Percentiles rank a stretch among this genome's conserved stretches.
Evolutionary conservation across 2,797 vertebrate genomes (phyloP).

Genomic region (Petrocephalus schoutedeni): DNA sequence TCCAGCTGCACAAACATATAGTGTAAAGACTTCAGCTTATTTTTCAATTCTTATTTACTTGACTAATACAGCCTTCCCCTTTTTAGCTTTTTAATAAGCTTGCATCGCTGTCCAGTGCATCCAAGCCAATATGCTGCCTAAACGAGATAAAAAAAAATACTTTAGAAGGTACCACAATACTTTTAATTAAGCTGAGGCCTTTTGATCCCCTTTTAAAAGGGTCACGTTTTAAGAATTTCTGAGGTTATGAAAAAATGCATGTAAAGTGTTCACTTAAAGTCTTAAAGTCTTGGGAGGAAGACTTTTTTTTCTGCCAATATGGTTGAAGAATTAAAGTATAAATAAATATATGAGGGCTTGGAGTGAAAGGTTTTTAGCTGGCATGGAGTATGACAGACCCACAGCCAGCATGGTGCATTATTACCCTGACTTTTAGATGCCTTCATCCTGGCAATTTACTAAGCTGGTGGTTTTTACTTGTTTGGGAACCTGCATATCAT

Average conservation of each 20-base stretch:
- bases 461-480: neutral
- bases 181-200: neutral
- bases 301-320: neutral
- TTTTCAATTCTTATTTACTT: neutral
- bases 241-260: constrained; percentile 8
- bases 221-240: constrained; percentile 5
- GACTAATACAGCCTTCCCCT: neutral
- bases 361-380: neutral
- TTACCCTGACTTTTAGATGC: neutral
- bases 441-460: neutral
- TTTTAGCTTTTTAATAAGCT: neutral
- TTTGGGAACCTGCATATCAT: neutral
- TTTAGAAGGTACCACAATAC: neutral
- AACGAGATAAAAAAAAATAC: neutral
- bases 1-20: constrained; percentile 4
- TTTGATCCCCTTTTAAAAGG: constrained; percentile 7
- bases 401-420: neutral
- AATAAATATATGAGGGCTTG: neutral
- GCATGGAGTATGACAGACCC: neutral
- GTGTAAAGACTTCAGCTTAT: neutral
- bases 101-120: neutral
- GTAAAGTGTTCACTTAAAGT: neutral
- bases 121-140: neutral
- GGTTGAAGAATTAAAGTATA: neutral
- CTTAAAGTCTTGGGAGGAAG: neutral